These are phyloP conservation scores for Aspidapion aeneum DNA, from an alignment of 2,888 invertebrate genomes.

Conservation along the genomic window DNA sequence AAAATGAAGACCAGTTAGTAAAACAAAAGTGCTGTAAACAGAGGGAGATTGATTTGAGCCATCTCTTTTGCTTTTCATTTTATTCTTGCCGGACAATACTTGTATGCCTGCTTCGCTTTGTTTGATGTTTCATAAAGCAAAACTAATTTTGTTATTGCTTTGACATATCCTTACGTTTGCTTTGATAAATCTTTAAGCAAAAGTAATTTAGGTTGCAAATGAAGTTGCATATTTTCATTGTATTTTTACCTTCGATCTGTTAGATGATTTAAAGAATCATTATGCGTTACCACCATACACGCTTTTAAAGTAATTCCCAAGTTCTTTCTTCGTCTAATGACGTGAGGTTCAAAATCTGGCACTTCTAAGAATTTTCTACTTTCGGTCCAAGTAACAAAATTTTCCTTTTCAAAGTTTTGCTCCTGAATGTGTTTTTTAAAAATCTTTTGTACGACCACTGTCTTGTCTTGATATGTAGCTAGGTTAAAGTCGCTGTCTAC, in stretches of 20 bases:
- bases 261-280: conserved; percentile 57
- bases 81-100: too few species aligned
- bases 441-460: conserved; percentile 29
- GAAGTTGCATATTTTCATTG: too few species aligned
- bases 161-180: too few species aligned
- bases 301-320: conserved; percentile 50
- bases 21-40: too few species aligned
- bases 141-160: too few species aligned
- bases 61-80: too few species aligned
- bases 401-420: conserved; percentile 30
- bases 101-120: too few species aligned
- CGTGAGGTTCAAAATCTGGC: conserved; percentile 24
- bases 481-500: conserved; percentile 54
- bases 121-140: too few species aligned
- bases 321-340: conserved; percentile 49
- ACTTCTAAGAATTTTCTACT: conserved; percentile 20
- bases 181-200: too few species aligned
- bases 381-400: conserved; percentile 34
- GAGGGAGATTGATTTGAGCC: too few species aligned
- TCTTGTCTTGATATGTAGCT: conserved; percentile 40
- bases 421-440: conserved; percentile 30
- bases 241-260: conserved; percentile 59
- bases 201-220: too few species aligned
- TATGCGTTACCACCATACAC: conserved; percentile 58
- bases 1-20: too few species aligned